Base-by-base conservation (phyloP, 2,113 vertebrate genomes). In the Burhinus bistriatus region DNA sequence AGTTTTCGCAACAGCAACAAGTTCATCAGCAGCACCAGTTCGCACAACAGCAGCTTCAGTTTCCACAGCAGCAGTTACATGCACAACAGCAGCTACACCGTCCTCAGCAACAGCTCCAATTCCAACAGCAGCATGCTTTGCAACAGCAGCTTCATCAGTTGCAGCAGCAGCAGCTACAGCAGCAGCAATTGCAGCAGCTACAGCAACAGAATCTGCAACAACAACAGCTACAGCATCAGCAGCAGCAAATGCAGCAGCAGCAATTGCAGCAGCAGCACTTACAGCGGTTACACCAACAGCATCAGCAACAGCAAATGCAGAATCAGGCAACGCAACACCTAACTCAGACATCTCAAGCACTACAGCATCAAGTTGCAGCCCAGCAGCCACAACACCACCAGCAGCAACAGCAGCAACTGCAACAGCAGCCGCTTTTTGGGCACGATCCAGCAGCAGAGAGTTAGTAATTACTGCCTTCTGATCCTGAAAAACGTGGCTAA, bases 391-490 rank as follows among this genome's bases (percentile, higher is more conserved):
- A 98, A 21, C 98, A 96, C 80, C 96, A 97, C 82, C 96, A 96
- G 96, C 97, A 95, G 93, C 87, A 94, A 76, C 98, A 84, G 82
- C 98, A 98, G 19, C 98, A 97, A 17, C 91, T 98, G 22, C 99
- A 98, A 38, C 95, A 98, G 15, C 98, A 98, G 15, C 99, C 98
- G 32, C 98, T 99, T 15, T 99, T 99, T n/a, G 99, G 99, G 58
- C 99, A 99, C 0, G 99, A 99, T 95, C 99, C 98, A 0, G 98
- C 99, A 9, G 97, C 98, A 77, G 99, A 99, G 78, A 98, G 99
- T 99, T 97, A 99, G 99, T 99, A 95, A 59, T 49, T 15, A 69
- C 17, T 95, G 36, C 47, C 30, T 92, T 82, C 38, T 94, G n/a
- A 22, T 91, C 19, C 55, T 64, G 7, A 36, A 44, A 91, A 72